Conservation (phyloP, 1,140 invertebrate species). For the Dendroctonus ponderosae region DNA sequence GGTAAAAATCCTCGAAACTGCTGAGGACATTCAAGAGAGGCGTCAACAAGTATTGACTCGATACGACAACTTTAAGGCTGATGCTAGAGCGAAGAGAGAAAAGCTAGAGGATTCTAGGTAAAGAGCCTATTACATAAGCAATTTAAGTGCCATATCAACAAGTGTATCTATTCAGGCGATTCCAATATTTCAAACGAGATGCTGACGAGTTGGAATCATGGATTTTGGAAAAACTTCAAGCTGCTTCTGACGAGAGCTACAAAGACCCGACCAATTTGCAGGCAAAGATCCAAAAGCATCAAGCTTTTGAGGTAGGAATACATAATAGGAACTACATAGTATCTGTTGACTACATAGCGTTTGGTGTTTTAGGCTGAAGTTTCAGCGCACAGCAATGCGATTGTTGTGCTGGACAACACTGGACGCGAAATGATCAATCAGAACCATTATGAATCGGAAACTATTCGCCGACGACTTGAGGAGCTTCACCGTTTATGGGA, state of each 20-base stretch:
- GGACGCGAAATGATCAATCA: constrained; percentile 97
- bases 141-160: background rate
- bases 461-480: constrained; percentile 70
- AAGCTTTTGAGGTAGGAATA: constrained; percentile 82
- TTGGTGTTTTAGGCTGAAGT: constrained; percentile 74
- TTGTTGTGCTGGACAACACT: constrained; percentile 92
- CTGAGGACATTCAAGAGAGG: constrained; percentile 97
- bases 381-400: constrained; percentile 96
- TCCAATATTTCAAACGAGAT: constrained; percentile 98
- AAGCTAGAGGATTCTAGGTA: constrained; percentile 90
- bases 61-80: constrained; percentile 93
- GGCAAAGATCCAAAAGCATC: constrained; percentile 99
- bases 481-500: constrained; percentile 95
- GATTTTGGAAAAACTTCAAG: constrained; percentile 98
- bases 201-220: constrained; percentile 98
- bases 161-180: constrained; percentile 60
- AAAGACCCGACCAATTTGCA: constrained; percentile 96
- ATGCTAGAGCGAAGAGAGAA: constrained; percentile 88
- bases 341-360: background rate
- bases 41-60: constrained; percentile 83
- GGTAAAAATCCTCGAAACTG: constrained; percentile 97
- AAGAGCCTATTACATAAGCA: background rate
- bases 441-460: constrained; percentile 93
- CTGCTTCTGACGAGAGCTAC: constrained; percentile 97
- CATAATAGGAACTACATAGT: background rate